Percentiles rank a stretch among this genome's conserved stretches.
These are phyloP conservation scores for Corythoichthys haematopterus DNA, from an alignment of 2,113 vertebrate species.

Conservation along the genomic window DNA sequence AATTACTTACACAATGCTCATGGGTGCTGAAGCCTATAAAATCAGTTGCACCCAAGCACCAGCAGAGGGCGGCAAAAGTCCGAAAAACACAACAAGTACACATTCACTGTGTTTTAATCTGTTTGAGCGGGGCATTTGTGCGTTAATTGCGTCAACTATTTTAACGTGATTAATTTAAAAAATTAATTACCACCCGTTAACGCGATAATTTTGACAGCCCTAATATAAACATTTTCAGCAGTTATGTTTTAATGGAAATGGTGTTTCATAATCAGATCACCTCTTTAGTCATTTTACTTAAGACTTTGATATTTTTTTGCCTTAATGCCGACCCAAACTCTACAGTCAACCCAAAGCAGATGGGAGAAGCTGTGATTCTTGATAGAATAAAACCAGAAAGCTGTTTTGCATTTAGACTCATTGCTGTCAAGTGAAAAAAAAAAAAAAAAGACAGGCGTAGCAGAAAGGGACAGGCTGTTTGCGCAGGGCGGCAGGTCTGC, in stretches of 20 bases:
- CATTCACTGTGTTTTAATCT: too few relatives aligned
- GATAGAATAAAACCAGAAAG: background rate
- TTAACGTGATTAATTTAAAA: too few relatives aligned
- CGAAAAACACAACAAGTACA: too few relatives aligned
- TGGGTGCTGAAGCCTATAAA: too few relatives aligned
- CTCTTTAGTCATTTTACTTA: background rate
- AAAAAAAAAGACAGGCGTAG: constrained; percentile 13
- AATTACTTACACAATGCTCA: too few relatives aligned
- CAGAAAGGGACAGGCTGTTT: constrained; percentile 47
- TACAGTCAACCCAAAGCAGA: background rate
- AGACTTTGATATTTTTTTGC: background rate
- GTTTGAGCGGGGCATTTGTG: too few relatives aligned
- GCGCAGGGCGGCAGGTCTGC: constrained; percentile 47
- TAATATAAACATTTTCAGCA: background rate
- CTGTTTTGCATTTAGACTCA: constrained; percentile 5
- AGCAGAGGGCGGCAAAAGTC: too few relatives aligned
- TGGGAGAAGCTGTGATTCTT: background rate
- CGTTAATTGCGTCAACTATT: too few relatives aligned
- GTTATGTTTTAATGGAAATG: background rate
- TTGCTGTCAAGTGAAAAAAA: constrained; percentile 16
- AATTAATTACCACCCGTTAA: too few relatives aligned
- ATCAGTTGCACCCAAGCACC: too few relatives aligned
- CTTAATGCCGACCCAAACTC: background rate
- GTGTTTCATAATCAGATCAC: background rate
- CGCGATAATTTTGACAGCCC: too few relatives aligned